Evolutionary conservation across 2,888 invertebrate genomes (phyloP), one percentile per base, ranked within the genome.

Genomic region (Cephus spinipes): DNA sequence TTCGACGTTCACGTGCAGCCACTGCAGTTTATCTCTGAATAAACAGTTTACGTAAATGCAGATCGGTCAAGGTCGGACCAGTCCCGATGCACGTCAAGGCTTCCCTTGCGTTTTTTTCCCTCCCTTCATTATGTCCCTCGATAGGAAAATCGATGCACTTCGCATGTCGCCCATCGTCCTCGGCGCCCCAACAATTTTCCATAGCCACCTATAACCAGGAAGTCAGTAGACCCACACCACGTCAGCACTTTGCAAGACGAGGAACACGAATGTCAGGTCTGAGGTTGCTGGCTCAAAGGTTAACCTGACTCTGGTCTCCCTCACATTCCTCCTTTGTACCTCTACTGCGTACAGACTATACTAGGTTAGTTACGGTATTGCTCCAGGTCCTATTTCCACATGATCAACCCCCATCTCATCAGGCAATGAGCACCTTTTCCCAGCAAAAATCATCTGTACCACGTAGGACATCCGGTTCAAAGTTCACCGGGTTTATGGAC

Each of bases 121-220:
- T 71, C 68, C 74, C 77, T 35, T 36, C 75, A 15, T 40, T 55
- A 71, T 69, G 31, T 73, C 71, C 31, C 36, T 23, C 74, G 35
- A 55, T 11, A n/a, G 6, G 23, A 34, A 74, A 86, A 85, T 86
- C 87, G 86, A 86, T 86, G 82, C 82, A 85, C 85, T 85, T 85
- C 85, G 85, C 85, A 83, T 85, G 85, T 83, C 77, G 73, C 73
- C 30, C 74, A 34, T 33, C 71, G 71, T 71, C 71, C 31, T 55
- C 55, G 55, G 23, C 23, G 2, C 55, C 6, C 55, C 55, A 15
- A 15, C 55, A 9, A 55, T 23, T 55, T 55, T 23, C 23, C 55
- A 23, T 55, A 23, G 23, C 23, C 55, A 55, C 55, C 36, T 36
- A 36, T 1, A 36, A 36, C 36, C 55, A 9, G 55, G 23, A 55